A percentile compares a stretch with the other conserved stretches of the same genome.
Evolutionary conservation across 2,113 vertebrate genomes (phyloP).

Genomic region (Otocyon megalotis): DNA sequence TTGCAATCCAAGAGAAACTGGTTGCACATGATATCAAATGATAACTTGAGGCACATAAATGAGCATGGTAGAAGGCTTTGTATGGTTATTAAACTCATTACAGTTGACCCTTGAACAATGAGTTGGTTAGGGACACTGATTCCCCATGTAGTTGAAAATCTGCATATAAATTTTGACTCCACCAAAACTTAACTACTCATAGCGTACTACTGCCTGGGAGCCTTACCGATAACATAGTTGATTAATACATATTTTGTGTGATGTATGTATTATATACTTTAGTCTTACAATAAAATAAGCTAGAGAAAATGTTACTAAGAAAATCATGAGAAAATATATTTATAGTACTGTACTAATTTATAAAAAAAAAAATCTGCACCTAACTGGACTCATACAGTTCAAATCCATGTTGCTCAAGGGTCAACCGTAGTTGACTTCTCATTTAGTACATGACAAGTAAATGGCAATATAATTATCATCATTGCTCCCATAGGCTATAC

Average conservation of each 20-base stretch:
- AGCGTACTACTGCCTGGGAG: neutral
- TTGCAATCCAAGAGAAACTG: neutral
- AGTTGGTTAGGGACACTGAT: neutral
- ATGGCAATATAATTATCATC: neutral
- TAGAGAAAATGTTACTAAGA: neutral
- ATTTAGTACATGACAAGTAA: neutral
- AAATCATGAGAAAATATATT: neutral
- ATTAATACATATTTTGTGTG: neutral
- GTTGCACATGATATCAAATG: neutral
- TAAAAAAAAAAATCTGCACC: neutral
- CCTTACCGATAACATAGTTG: neutral
- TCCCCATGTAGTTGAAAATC: neutral
- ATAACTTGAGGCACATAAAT: neutral
- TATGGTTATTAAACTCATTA: neutral
- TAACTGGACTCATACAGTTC: neutral
- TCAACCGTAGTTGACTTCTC: neutral
- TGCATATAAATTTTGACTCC: neutral
- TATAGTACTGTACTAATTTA: neutral
- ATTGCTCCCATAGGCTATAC: neutral
- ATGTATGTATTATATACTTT: neutral
- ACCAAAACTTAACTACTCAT: neutral
- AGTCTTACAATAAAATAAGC: neutral
- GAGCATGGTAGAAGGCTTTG: neutral
- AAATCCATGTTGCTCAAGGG: neutral
- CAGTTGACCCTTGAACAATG: neutral